Percentiles rank a stretch among this genome's conserved stretches.
Evolutionary conservation across 2,113 vertebrate species (phyloP).

Genomic region (Pholis gunnellus): DNA sequence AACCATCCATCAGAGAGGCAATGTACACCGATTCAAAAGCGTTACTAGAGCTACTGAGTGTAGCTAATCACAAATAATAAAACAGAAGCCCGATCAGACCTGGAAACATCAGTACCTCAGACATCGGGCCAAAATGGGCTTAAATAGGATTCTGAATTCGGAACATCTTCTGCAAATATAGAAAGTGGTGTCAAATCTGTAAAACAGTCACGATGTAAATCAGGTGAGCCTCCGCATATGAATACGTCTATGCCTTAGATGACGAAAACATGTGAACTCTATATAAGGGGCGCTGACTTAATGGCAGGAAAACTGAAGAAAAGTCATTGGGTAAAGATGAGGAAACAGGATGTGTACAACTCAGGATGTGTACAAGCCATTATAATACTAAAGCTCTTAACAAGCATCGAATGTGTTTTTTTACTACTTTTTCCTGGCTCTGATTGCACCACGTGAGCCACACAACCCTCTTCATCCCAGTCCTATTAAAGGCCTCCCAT

Average conservation of each 20-base stretch:
- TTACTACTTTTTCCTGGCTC: constrained; percentile 76
- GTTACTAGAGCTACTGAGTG: neutral
- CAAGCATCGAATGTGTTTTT: constrained; percentile 53
- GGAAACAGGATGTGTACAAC: constrained; percentile 59
- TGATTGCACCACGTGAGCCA: constrained; percentile 20
- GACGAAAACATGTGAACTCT: constrained; percentile 16
- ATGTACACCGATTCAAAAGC: neutral
- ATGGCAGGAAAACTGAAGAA: constrained; percentile 9
- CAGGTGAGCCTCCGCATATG: neutral
- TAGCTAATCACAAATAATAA: constrained; percentile 7
- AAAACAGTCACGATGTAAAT: neutral
- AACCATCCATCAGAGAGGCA: constrained; percentile 2
- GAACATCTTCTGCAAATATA: constrained; percentile 8
- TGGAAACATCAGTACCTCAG: neutral
- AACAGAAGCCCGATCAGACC: neutral
- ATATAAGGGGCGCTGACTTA: neutral
- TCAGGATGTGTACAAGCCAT: constrained; percentile 46
- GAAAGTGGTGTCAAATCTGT: neutral
- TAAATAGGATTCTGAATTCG: neutral
- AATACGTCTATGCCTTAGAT: constrained; percentile 19
- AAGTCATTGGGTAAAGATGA: constrained; percentile 30
- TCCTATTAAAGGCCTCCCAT: constrained; percentile 25
- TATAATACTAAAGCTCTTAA: constrained; percentile 57
- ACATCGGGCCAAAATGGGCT: constrained; percentile 15
- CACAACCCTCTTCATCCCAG: neutral